Conservation (phyloP, 2,113 vertebrate species). For the Muntiacus reevesi region DNA sequence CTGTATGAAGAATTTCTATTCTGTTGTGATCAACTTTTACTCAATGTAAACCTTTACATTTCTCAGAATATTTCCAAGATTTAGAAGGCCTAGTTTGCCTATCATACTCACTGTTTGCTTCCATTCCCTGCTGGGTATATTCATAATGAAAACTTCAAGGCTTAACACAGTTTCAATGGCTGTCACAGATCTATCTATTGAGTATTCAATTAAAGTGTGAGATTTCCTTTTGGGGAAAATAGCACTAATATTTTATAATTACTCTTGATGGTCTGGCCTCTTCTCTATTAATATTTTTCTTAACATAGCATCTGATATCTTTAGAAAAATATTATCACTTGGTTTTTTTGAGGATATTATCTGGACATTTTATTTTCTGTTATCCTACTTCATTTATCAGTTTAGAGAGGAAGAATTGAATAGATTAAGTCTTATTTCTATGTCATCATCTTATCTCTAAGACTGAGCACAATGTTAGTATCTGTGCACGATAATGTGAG, state of each 20-base stretch:
- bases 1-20: not conserved
- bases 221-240: not conserved
- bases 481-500: not conserved
- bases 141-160: not conserved
- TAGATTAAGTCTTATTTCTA: not conserved
- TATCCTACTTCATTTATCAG: not conserved
- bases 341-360: not conserved
- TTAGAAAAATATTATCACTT: not conserved
- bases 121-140: not conserved
- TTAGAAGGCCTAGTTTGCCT: not conserved
- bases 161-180: not conserved
- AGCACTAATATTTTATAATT: not conserved
- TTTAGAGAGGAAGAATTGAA: not conserved
- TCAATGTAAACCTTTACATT: not conserved
- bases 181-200: not conserved
- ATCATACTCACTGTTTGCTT: not conserved
- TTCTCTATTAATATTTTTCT: not conserved
- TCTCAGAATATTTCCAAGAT: not conserved
- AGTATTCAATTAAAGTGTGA: not conserved
- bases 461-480: not conserved
- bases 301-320: not conserved
- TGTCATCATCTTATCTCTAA: not conserved
- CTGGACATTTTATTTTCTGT: not conserved
- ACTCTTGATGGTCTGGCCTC: not conserved
- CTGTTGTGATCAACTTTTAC: not conserved